Evolutionary conservation across 92 coral and sea anemone genomes (phyloP), one percentile per base, ranked within the genome.

Genomic region (Siderastrea radians): DNA sequence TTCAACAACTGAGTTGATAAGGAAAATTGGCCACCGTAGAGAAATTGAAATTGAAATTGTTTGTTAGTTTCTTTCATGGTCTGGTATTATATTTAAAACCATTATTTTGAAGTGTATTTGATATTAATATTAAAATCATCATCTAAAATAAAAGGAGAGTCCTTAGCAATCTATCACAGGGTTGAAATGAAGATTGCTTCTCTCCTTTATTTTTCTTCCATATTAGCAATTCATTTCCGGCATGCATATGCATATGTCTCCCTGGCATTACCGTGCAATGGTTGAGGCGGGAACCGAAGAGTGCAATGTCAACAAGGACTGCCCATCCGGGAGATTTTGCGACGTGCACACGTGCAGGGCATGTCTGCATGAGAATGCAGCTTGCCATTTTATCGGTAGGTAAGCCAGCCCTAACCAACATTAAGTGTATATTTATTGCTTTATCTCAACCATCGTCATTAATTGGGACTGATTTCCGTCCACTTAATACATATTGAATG

Each of bases 301-400:
- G 82, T 95, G 98, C 60, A 95, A 94, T 52, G 78, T 95, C 67
- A 91, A 95, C 91, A 95, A 95, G 59, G 75, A 95, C 44, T 95
- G 98, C 17, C 95, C 95, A 7, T 74, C 87, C 68, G 98, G 90
- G 64, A 91, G 87, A 78, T 95, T 91, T 64, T 95, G 98, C 83
- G 98, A 95, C 54, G 93, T 95, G 5, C 96, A 93, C 77, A 77
- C 88, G 75, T 95, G 98, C 73, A 84, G 98, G 77, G 84, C 87
- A 1, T 95, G 98, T 84, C 78, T 91, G 19, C 94, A 89, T 62
- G 94, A 79, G 58, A 83, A 84, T n/a, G 71, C 89, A 51, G 85
- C 88, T 13, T 95, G 98, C 72, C 93, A 91, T 92, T 92, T 88
- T 55, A 91, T 95, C 51, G 98, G 98, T 95, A 55, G 67, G 95